Evolutionary conservation across 2,797 vertebrate genomes (phyloP).

Genomic region (Mormyrus proboscirostris): DNA sequence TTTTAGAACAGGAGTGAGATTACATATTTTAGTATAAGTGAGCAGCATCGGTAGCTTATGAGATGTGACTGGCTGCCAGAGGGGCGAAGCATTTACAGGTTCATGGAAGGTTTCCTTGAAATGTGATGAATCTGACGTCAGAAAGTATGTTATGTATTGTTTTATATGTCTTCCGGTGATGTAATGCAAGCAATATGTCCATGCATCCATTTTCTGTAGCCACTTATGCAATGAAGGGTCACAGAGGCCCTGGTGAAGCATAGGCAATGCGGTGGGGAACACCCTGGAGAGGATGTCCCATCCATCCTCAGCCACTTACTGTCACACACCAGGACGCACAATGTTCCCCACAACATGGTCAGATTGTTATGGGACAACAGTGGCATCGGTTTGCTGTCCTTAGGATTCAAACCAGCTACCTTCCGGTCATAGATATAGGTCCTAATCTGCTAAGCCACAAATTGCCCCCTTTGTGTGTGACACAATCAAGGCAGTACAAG

Average conservation of each 20-base stretch:
- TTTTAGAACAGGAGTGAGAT: conserved; percentile 1
- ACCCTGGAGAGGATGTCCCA: neutral
- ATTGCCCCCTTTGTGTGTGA: neutral
- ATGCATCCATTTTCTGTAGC: neutral
- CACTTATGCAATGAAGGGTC: neutral
- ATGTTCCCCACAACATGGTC: neutral
- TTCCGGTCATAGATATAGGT: neutral
- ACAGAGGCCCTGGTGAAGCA: neutral
- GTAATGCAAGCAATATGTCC: neutral
- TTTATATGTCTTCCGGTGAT: neutral
- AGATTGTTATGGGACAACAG: neutral
- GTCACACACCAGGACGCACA: neutral
- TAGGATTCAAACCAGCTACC: neutral
- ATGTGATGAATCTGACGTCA: neutral
- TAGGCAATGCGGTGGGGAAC: neutral
- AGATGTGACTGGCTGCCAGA: neutral
- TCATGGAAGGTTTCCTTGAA: neutral
- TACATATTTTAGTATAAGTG: neutral
- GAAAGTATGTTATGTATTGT: neutral
- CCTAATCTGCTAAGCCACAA: neutral
- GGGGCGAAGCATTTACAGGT: neutral
- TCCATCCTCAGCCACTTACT: neutral
- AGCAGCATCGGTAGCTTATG: neutral
- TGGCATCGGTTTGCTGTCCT: neutral
- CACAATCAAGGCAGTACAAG: neutral